phyloP scores from a whole-genome alignment of 2,113 vertebrate genomes.

The Labeo catla region DNA sequence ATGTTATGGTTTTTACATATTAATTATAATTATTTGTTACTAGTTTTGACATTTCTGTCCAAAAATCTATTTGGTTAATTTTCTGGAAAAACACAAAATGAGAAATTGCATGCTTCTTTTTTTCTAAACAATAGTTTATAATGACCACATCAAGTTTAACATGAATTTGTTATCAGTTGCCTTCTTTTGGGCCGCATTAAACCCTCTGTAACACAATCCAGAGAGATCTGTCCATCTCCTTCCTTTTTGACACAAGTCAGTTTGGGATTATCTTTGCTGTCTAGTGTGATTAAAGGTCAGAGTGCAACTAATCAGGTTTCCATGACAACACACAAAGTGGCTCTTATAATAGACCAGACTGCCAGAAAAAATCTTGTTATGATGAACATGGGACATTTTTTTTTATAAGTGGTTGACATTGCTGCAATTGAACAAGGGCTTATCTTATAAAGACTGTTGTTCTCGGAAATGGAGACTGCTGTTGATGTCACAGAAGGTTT shows the following conservation, averaged over 20 bases:
- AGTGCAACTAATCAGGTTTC: conserved; percentile 42
- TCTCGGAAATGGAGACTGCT: not conserved
- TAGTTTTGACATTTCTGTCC: not conserved
- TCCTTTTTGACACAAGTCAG: conserved; percentile 13
- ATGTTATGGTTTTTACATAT: too few relatives aligned
- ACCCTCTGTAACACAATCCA: not conserved
- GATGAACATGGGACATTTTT: conserved; percentile 1
- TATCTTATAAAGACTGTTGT: not conserved
- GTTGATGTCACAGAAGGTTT: conserved; percentile 1
- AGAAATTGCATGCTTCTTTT: not conserved
- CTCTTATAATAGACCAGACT: conserved; percentile 1
- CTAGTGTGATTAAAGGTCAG: conserved; percentile 64
- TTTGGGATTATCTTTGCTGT: conserved; percentile 67
- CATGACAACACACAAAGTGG: not conserved
- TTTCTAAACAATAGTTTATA: not conserved
- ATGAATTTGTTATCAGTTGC: not conserved
- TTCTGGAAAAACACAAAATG: not conserved
- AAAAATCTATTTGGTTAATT: not conserved
- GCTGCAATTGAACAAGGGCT: not conserved
- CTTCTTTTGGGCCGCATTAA: not conserved
- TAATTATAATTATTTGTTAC: too few relatives aligned
- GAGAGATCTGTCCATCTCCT: conserved; percentile 65
- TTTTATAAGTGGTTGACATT: not conserved
- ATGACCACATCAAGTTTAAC: not conserved
- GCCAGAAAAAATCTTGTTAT: not conserved